Conservation (phyloP, 2,113 vertebrate species). For the Dasyurus viverrinus region DNA sequence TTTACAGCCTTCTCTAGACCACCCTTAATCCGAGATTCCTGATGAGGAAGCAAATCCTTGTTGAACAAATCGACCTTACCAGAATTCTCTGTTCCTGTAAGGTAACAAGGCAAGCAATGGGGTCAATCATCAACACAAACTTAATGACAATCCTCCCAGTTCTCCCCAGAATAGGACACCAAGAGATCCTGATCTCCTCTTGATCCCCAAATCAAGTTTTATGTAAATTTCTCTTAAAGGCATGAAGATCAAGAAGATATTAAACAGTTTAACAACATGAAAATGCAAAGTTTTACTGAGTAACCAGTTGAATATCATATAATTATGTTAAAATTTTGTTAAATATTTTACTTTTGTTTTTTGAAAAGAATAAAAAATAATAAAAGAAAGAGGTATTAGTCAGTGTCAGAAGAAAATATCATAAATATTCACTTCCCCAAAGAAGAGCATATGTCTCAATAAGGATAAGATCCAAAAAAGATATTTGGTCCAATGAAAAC, state of each 20-base stretch:
- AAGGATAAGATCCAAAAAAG: constrained; percentile 12
- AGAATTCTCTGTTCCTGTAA: constrained; percentile 83
- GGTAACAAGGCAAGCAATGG: constrained; percentile 46
- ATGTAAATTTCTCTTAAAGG: not conserved
- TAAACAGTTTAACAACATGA: constrained; percentile 20
- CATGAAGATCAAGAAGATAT: not conserved
- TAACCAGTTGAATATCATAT: constrained; percentile 11
- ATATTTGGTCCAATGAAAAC: not conserved
- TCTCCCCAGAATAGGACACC: constrained; percentile 35
- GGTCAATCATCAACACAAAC: constrained; percentile 23
- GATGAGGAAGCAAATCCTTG: constrained; percentile 89
- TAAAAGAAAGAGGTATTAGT: constrained; percentile 17
- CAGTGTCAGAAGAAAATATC: constrained; percentile 9
- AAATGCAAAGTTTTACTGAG: constrained; percentile 24
- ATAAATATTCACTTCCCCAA: constrained; percentile 19
- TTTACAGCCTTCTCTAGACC: constrained; percentile 95
- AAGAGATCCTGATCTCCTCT: constrained; percentile 2
- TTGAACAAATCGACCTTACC: constrained; percentile 79
- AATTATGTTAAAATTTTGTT: not conserved
- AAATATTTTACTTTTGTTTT: constrained; percentile 28
- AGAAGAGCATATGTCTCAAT: not conserved
- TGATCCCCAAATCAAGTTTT: not conserved
- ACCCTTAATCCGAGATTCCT: constrained; percentile 89
- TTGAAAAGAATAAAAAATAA: constrained; percentile 49
- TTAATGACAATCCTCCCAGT: constrained; percentile 7